Conservation (phyloP, 2,113 vertebrate species). For the Oreochromis niloticus region DNA sequence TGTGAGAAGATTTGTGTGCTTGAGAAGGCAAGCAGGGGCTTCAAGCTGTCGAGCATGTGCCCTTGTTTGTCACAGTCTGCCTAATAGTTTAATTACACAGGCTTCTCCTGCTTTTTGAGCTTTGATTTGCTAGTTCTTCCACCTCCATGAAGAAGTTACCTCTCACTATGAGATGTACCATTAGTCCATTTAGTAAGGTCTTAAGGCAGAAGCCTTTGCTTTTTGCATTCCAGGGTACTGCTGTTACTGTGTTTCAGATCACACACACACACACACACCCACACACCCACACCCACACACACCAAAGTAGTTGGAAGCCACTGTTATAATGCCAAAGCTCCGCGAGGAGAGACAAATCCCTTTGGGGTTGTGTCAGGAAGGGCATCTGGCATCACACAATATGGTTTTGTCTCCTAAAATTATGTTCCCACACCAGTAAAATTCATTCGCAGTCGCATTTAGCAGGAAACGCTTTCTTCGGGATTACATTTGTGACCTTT, state of each 20-base stretch:
- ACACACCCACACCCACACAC: no score
- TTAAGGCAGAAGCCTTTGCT: background rate
- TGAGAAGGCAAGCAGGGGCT: background rate
- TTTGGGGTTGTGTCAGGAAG: background rate
- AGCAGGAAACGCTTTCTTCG: background rate
- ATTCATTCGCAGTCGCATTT: background rate
- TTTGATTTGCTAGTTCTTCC: background rate
- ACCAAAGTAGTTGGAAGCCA: background rate
- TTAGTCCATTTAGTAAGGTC: background rate
- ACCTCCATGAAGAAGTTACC: background rate
- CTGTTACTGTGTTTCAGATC: background rate
- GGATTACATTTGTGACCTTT: background rate
- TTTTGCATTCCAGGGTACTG: background rate
- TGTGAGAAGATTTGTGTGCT: background rate
- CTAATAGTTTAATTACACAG: background rate
- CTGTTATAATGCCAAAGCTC: background rate
- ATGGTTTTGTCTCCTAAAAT: background rate
- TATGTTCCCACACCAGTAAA: background rate
- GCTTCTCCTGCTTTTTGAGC: background rate
- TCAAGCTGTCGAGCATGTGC: background rate
- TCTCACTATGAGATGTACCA: background rate
- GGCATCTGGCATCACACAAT: background rate
- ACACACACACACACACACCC: accelerated
- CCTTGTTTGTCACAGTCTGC: background rate
- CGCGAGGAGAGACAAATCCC: background rate